Evolutionary conservation across 2,888 invertebrate genomes (phyloP).

Genomic region (Cephus sareptanus): DNA sequence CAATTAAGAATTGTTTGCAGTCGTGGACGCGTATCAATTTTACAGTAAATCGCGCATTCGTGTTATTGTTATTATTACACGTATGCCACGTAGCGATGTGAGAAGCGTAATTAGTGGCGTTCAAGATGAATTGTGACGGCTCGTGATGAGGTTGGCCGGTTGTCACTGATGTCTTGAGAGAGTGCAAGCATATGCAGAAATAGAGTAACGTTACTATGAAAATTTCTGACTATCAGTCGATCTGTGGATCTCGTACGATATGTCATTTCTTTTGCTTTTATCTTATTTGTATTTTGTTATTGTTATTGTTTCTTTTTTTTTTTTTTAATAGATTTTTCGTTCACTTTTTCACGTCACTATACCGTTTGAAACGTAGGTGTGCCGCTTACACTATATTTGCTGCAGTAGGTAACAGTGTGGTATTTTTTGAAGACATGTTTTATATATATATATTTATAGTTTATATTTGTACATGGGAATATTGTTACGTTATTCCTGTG

Average conservation of each 20-base stretch:
- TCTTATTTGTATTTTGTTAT: constrained; percentile 20
- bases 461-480: constrained; percentile 15
- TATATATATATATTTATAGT: constrained; percentile 23
- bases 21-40: not conserved
- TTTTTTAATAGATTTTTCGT: constrained; percentile 21
- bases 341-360: constrained; percentile 16
- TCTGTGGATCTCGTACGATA: constrained; percentile 2
- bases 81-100: constrained; percentile 24
- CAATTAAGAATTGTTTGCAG: not conserved
- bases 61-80: not conserved
- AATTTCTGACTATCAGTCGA: constrained; percentile 1
- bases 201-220: constrained; percentile 30
- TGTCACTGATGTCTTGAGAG: constrained; percentile 26
- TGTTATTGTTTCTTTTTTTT: constrained; percentile 9
- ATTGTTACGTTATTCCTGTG: not conserved
- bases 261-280: constrained; percentile 20
- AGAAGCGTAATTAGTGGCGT: constrained; percentile 28
- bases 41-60: not conserved
- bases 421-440: constrained; percentile 16
- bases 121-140: constrained; percentile 12
- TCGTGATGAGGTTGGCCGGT: not conserved
- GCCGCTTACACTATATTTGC: constrained; percentile 30
- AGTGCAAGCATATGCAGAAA: constrained; percentile 26
- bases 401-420: constrained; percentile 29
- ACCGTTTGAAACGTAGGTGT: constrained; percentile 27